Percentiles rank a stretch among this genome's conserved stretches.
Evolutionary conservation across 2,888 invertebrate genomes (phyloP).

Genomic region (Spatulosminthurus flaviceps): DNA sequence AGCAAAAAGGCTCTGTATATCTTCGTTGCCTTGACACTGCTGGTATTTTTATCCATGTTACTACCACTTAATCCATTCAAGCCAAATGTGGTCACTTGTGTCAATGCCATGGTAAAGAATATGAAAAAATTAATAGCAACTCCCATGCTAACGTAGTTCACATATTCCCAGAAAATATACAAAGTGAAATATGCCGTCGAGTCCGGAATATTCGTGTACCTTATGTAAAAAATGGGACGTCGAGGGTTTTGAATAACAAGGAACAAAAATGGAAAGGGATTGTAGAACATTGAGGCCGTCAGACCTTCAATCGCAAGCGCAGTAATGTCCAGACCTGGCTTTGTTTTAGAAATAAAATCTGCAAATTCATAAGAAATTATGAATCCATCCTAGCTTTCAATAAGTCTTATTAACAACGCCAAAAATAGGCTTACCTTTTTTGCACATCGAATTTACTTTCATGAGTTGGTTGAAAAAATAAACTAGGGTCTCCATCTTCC

Average conservation of each 20-base stretch:
- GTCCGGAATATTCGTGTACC: background rate
- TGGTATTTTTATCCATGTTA: background rate
- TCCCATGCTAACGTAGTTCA: conserved; percentile 11
- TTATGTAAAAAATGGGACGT: background rate
- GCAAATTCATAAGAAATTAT: too few relatives aligned
- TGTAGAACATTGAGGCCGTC: background rate
- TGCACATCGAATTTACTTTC: too few relatives aligned
- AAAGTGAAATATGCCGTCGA: background rate
- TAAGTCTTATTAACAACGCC: too few relatives aligned
- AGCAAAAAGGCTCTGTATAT: background rate
- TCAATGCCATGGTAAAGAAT: background rate
- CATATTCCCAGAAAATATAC: background rate
- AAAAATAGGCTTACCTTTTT: background rate
- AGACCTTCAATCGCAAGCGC: background rate
- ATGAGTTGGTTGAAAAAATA: too few relatives aligned
- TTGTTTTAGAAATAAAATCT: too few relatives aligned
- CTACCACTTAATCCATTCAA: too few relatives aligned
- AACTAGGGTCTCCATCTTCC: too few relatives aligned
- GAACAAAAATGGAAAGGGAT: background rate
- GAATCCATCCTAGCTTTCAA: too few relatives aligned
- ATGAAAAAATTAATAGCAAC: background rate
- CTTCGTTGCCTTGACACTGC: background rate
- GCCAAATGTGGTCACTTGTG: background rate
- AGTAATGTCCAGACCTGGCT: background rate
- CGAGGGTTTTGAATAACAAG: background rate